These are phyloP conservation scores for Drosophila kokeensis DNA, from an alignment of 2,888 invertebrate genomes.

Conservation along the genomic window DNA sequence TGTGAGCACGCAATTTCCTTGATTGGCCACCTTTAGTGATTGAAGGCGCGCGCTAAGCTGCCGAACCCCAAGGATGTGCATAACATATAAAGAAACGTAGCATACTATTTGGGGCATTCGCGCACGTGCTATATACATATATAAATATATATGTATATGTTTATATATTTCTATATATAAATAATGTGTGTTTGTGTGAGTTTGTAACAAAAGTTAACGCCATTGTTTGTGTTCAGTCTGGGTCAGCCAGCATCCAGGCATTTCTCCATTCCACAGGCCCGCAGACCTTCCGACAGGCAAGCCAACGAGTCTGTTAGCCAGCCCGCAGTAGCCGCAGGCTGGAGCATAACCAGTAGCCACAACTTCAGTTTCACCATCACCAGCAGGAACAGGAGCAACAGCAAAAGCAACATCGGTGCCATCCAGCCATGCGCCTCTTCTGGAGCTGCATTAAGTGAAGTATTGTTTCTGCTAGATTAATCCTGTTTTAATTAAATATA, in stretches of 20 bases:
- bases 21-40: conserved; percentile 74
- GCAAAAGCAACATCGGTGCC: conserved; percentile 28
- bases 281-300: conserved; percentile 45
- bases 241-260: conserved; percentile 64
- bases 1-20: conserved; percentile 81
- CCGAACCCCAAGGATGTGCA: conserved; percentile 59
- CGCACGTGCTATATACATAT: background rate
- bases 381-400: conserved; percentile 9
- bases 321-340: conserved; percentile 63
- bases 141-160: background rate
- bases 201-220: conserved; percentile 59
- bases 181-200: conserved; percentile 1
- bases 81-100: conserved; percentile 64
- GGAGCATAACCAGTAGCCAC: conserved; percentile 23
- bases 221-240: conserved; percentile 70
- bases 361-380: conserved; percentile 21
- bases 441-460: conserved; percentile 78
- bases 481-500: conserved; percentile 81
- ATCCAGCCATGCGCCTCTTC: conserved; percentile 40
- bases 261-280: background rate
- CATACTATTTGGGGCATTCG: conserved; percentile 63
- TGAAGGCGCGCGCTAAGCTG: conserved; percentile 69
- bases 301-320: conserved; percentile 77
- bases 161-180: background rate
- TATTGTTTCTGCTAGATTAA: conserved; percentile 82